These are phyloP conservation scores for Limenitis camilla DNA, from an alignment of 2,888 invertebrate genomes.

Conservation along the genomic window DNA sequence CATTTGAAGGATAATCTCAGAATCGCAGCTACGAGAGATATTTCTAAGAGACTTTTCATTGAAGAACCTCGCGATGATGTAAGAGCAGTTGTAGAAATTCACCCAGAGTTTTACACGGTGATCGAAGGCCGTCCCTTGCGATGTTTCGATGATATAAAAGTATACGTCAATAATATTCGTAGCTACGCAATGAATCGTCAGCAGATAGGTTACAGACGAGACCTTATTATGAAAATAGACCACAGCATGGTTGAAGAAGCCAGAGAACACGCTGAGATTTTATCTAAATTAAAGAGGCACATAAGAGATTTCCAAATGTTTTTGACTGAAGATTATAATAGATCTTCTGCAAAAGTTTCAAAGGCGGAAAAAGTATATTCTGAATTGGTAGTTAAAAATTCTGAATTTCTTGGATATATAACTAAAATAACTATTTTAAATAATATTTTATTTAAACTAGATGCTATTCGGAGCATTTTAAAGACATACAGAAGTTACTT, in stretches of 20 bases:
- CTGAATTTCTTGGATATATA: conserved; percentile 51
- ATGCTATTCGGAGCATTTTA: conserved; percentile 53
- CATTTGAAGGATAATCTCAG: conserved; percentile 57
- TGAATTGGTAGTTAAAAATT: conserved; percentile 49
- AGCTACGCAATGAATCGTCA: conserved; percentile 67
- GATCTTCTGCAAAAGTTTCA: conserved; percentile 50
- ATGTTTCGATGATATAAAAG: conserved; percentile 72
- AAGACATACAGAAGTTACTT: conserved; percentile 61
- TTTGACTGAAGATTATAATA: conserved; percentile 65
- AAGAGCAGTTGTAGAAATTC: conserved; percentile 77
- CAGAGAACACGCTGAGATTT: conserved; percentile 43
- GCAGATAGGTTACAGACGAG: conserved; percentile 62
- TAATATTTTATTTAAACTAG: conserved; percentile 60
- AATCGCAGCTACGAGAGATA: conserved; percentile 63
- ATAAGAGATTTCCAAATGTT: conserved; percentile 63
- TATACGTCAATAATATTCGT: conserved; percentile 73
- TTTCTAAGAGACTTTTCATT: conserved; percentile 74
- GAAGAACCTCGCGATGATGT: conserved; percentile 71
- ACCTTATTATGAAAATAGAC: conserved; percentile 57
- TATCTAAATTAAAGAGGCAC: conserved; percentile 50
- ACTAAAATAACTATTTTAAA: conserved; percentile 51
- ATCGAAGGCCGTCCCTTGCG: conserved; percentile 76
- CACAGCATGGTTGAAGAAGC: conserved; percentile 49
- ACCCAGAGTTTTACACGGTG: conserved; percentile 78
- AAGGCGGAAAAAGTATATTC: conserved; percentile 49